Evolutionary conservation across 2,113 vertebrate genomes (phyloP), one percentile per base, ranked within the genome.

Genomic region (Aptenodytes forsteri): DNA sequence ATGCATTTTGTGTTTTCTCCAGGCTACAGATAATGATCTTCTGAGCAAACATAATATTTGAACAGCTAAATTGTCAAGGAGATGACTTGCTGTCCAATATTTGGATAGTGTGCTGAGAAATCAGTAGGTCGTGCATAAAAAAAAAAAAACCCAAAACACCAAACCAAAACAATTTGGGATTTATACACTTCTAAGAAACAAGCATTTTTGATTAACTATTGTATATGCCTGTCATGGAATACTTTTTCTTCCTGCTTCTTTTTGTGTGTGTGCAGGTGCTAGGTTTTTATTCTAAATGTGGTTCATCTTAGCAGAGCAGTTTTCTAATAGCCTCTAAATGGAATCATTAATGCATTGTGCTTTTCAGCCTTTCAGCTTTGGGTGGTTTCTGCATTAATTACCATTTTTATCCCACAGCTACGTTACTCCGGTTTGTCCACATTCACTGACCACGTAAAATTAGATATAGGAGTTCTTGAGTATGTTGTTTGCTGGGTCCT

Each of bases 271-370:
- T 81, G 95, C 94, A 96, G 96, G 95, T 97, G 96, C 84, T 82
- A 75, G 72, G 87, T 67, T 94, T 97, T 91, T 71, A 47, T 87
- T 89, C 90, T 88, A 36, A 97, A 91, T 44, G 89, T 67, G 58
- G 81, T 27, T 96, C 82, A 80, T 95, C 94, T 89, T 85, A 85
- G 7, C 79, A 34, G 88, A 91, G 89, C 82, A 5, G 89, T 47
- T 89, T 91, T 59, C 89, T 95, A 87, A 89, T 77, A 87, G 93
- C 83, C 90, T 87, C 89, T 96, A 87, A 96, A 96, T 95, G 87
- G 96, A 32, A 40, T 96, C 94, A 91, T 95, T 96, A 96, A 93
- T 91, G 96, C 93, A 44, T 94, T 97, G 92, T 96, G 92, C 96
- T 85, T 77, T 87, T 34, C 95, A 94, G 76, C 93, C 88, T 36